A percentile compares a stretch with the other conserved stretches of the same genome.
Conservation (phyloP, 2,888 invertebrate genomes). For the Oegoconia quadripuncta region DNA sequence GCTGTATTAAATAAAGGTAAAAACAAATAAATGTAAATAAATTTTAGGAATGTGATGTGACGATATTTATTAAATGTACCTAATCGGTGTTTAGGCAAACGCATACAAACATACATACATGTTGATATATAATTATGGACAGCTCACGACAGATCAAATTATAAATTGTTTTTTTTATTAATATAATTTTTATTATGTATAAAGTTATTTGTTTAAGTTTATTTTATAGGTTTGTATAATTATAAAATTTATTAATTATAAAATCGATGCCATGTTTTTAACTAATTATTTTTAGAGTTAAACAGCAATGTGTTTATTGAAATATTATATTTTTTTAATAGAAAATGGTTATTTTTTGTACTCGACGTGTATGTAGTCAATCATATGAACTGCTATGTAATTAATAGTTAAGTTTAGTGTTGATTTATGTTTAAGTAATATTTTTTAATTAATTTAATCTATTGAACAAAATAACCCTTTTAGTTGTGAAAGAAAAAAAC, state of each 20-base stretch:
- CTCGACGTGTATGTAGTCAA: slow-evolving; percentile 63
- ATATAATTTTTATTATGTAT: slow-evolving; percentile 20
- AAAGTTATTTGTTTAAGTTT: slow-evolving; percentile 35
- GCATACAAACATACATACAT: slow-evolving; percentile 15
- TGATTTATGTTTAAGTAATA: slow-evolving; percentile 64
- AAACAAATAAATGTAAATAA: slow-evolving; percentile 59
- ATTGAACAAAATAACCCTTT: slow-evolving; percentile 67
- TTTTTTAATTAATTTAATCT: slow-evolving; percentile 48
- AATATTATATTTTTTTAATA: slow-evolving; percentile 63
- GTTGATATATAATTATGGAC: slow-evolving; percentile 8
- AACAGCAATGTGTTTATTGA: slow-evolving; percentile 66
- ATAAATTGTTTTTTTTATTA: slow-evolving; percentile 14
- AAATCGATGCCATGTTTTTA: slow-evolving; percentile 75
- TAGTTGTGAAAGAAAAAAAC: slow-evolving; percentile 51
- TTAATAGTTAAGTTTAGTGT: slow-evolving; percentile 64
- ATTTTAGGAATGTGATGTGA: slow-evolving; percentile 69
- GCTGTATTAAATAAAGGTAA: slow-evolving; percentile 48
- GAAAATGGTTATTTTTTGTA: slow-evolving; percentile 70
- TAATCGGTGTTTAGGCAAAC: slow-evolving; percentile 61
- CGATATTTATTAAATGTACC: slow-evolving; percentile 58
- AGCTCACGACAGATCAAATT: slow-evolving; percentile 18
- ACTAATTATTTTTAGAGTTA: slow-evolving; percentile 62
- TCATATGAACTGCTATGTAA: slow-evolving; percentile 62
- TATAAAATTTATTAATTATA: slow-evolving; percentile 32
- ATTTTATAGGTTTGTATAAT: slow-evolving; percentile 31